Percentiles rank a stretch among this genome's conserved stretches.
Conservation (phyloP, 2,888 invertebrate species). For the Drosophila multiciliata region DNA sequence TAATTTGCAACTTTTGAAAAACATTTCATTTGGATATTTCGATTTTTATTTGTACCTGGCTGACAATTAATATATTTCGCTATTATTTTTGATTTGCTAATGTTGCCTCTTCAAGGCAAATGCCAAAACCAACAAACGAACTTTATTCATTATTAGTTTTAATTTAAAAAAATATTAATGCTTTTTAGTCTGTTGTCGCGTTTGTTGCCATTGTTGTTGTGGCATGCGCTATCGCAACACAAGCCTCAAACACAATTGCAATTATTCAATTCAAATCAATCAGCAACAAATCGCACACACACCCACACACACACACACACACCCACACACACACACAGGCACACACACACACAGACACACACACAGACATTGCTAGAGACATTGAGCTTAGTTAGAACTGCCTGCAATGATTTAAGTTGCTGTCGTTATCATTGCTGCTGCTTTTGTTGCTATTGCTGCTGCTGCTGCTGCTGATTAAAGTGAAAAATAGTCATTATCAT, state of each 20-base stretch:
- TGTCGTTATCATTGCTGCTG: conserved; percentile 44
- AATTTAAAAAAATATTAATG: conserved; percentile 14
- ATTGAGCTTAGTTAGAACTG: conserved; percentile 74
- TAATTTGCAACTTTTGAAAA: background rate
- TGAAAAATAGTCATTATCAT: conserved; percentile 67
- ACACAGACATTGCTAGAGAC: conserved; percentile 49
- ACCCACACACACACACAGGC: conserved; percentile 14
- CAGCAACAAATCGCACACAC: conserved; percentile 65
- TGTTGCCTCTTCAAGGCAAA: background rate
- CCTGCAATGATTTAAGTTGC: conserved; percentile 75
- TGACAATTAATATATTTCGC: background rate
- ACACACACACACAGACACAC: conserved; percentile 12
- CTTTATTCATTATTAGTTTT: conserved; percentile 17
- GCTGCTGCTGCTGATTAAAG: conserved; percentile 67
- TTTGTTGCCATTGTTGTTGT: conserved; percentile 15
- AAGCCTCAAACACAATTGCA: conserved; percentile 67
- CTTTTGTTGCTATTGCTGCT: conserved; percentile 33
- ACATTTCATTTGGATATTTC: too few relatives aligned
- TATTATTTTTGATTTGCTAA: conserved; percentile 9
- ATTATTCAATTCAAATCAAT: conserved; percentile 84
- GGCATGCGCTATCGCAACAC: conserved; percentile 22
- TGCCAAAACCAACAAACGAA: conserved; percentile 9
- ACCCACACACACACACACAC: conserved; percentile 27
- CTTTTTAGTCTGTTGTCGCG: background rate
- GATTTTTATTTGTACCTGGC: background rate